A percentile compares a stretch with the other conserved stretches of the same genome.
Evolutionary conservation across 2,797 vertebrate genomes (phyloP).

Genomic region (Chaunax sp.): DNA sequence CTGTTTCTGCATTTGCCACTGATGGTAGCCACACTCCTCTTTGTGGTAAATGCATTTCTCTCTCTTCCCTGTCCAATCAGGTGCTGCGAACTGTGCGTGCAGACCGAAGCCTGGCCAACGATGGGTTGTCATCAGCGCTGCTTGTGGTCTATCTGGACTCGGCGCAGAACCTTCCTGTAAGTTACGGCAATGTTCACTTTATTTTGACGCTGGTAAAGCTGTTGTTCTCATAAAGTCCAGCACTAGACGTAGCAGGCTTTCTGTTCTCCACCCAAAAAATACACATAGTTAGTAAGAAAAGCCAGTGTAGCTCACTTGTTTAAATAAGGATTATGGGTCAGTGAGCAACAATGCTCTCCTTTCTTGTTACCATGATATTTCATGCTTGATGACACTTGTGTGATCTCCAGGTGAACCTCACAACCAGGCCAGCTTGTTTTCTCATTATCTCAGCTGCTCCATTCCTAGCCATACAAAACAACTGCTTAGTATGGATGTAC

Average conservation of each 20-base stretch:
- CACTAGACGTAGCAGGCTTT: conserved; percentile 9
- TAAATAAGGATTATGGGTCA: conserved; percentile 36
- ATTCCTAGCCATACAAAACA: conserved; percentile 3
- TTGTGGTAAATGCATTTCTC: background rate
- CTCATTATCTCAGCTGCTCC: background rate
- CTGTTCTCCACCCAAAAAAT: conserved; percentile 23
- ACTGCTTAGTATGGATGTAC: background rate
- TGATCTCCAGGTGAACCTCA: conserved; percentile 24
- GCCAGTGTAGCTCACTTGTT: conserved; percentile 22
- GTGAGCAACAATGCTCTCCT: conserved; percentile 14
- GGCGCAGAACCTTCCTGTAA: conserved; percentile 95
- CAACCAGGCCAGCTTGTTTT: background rate
- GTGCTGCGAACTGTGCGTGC: conserved; percentile 90
- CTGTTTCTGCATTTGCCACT: background rate
- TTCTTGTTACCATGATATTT: conserved; percentile 11
- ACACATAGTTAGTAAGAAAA: conserved; percentile 29
- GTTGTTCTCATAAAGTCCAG: conserved; percentile 10
- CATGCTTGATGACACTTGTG: conserved; percentile 22
- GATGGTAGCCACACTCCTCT: background rate
- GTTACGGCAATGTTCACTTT: conserved; percentile 54
- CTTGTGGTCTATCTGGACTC: conserved; percentile 95
- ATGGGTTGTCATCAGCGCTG: conserved; percentile 93
- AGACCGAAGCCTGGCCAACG: conserved; percentile 90
- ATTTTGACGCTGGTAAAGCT: background rate
- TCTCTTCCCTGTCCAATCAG: conserved; percentile 70